Percentiles rank a stretch among this genome's conserved stretches.
Evolutionary conservation across 2,888 invertebrate species (phyloP).

Genomic region (Nemoura dubitans): DNA sequence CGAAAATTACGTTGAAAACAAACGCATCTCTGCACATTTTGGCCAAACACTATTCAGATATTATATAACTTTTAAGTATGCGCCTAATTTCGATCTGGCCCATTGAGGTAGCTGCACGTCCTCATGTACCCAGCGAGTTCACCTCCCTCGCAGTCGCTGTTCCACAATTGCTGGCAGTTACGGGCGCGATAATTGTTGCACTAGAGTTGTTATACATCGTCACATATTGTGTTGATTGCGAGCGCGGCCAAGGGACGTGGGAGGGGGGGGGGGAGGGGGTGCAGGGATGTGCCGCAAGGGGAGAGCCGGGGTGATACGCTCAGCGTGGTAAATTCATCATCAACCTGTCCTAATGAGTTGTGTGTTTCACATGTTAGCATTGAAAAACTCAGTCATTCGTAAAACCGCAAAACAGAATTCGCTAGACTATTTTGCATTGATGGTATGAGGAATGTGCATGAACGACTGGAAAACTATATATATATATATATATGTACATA

Average conservation of each 20-base stretch:
- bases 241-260: neutral
- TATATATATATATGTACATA: too few relatives aligned
- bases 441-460: neutral
- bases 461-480: neutral
- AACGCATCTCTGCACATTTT: too few relatives aligned
- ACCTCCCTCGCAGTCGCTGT: neutral
- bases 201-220: slow-evolving; percentile 25
- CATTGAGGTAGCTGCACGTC: neutral
- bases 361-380: slow-evolving; percentile 32
- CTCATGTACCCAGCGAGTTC: neutral
- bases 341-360: slow-evolving; percentile 37
- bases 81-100: too few relatives aligned
- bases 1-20: too few relatives aligned
- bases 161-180: slow-evolving; percentile 2
- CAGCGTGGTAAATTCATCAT: slow-evolving; percentile 19
- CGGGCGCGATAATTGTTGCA: neutral
- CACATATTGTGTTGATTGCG: slow-evolving; percentile 23
- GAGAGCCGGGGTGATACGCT: neutral
- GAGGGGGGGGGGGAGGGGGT: neutral
- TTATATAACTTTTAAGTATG: too few relatives aligned
- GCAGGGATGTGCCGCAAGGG: neutral
- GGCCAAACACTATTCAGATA: too few relatives aligned
- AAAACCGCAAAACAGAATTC: slow-evolving; percentile 26
- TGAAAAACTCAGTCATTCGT: slow-evolving; percentile 32
- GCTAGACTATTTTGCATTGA: slow-evolving; percentile 12